Conservation (phyloP, 2,797 vertebrate species). For the Mormyrus hasselquistii region DNA sequence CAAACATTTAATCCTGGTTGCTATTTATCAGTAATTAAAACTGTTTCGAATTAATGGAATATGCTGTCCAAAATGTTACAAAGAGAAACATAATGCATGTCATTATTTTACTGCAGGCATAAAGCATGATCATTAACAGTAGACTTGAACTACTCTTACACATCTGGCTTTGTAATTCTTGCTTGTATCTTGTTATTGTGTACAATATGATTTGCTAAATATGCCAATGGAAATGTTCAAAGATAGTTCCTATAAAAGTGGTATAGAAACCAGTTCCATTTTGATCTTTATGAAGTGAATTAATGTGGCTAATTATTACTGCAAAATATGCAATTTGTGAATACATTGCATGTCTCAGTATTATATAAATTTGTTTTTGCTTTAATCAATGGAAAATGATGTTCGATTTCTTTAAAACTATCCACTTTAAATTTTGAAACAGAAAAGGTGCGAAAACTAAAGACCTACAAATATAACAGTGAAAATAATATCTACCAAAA, state of each 20-base stretch:
- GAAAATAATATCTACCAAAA: constrained; percentile 22
- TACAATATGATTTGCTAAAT: not conserved
- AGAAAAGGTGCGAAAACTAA: not conserved
- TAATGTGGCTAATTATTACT: not conserved
- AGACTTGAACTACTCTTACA: not conserved
- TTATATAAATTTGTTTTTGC: not conserved
- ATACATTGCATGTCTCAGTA: not conserved
- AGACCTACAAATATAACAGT: constrained; percentile 8
- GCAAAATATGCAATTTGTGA: not conserved
- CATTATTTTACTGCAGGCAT: not conserved
- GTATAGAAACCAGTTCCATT: not conserved
- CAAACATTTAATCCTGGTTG: not conserved
- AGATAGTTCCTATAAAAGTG: not conserved
- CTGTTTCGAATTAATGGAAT: not conserved
- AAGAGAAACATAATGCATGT: not conserved
- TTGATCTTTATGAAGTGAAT: constrained; percentile 2
- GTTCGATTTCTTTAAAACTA: not conserved
- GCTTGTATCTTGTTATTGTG: not conserved
- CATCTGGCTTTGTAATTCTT: not conserved
- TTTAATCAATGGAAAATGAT: not conserved
- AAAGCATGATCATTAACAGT: not conserved
- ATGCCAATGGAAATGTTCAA: not conserved
- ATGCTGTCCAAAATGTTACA: not conserved
- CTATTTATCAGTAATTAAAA: constrained; percentile 8
- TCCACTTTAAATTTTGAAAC: not conserved